Evolutionary conservation across 2,888 invertebrate species (phyloP).

Genomic region (Troides oblongomaculatus): DNA sequence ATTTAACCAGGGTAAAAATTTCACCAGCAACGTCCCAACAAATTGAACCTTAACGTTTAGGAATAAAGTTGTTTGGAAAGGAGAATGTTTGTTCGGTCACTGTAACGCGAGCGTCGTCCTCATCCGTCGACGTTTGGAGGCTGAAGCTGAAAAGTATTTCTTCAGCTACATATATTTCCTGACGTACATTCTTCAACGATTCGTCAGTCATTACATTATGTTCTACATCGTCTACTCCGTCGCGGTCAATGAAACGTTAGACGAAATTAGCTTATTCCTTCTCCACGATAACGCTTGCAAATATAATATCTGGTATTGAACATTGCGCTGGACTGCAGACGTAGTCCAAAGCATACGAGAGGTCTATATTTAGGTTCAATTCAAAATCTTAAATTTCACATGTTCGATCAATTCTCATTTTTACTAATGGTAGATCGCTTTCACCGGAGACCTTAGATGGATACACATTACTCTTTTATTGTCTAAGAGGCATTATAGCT

Average conservation of each 20-base stretch:
- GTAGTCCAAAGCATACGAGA: slow-evolving; percentile 8
- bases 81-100: slow-evolving; percentile 39
- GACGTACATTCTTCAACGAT: slow-evolving; percentile 21
- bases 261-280: too few relatives aligned
- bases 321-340: too few relatives aligned
- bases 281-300: too few relatives aligned
- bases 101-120: slow-evolving; percentile 59
- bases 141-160: slow-evolving; percentile 55
- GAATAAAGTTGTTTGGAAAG: slow-evolving; percentile 39
- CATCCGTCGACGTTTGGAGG: slow-evolving; percentile 66
- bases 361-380: slow-evolving; percentile 46
- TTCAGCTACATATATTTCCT: slow-evolving; percentile 32
- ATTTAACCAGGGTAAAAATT: slow-evolving; percentile 47
- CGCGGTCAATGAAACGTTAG: background rate
- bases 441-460: too few relatives aligned
- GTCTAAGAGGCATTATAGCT: too few relatives aligned
- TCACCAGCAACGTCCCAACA: slow-evolving; percentile 41
- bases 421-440: too few relatives aligned
- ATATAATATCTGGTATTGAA: too few relatives aligned
- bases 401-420: background rate
- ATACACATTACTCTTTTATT: too few relatives aligned
- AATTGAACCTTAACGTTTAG: slow-evolving; percentile 47
- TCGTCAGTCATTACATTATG: background rate
- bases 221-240: slow-evolving; percentile 1
- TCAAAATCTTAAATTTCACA: slow-evolving; percentile 34